Base-by-base conservation (phyloP, 1,140 invertebrate genomes). In the Paralvinella palmiformis region DNA sequence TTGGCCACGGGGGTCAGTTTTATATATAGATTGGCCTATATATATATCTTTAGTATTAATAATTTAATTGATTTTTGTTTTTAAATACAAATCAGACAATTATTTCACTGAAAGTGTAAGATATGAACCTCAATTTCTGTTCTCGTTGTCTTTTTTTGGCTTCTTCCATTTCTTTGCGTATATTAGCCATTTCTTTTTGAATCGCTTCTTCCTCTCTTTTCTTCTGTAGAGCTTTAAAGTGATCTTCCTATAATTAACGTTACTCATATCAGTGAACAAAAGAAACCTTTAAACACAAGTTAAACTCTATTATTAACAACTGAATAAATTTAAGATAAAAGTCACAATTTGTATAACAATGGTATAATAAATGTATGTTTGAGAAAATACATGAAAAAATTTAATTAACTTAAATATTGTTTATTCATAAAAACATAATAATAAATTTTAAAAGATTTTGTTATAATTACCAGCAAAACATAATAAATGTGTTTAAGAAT, bases 141-240 rank as follows among this genome's bases (percentile, higher is more conserved):
- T 76, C 73, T 17, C 73, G 69, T 33, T 71, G 64, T 41, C 64
- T 67, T 52, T 50, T 68, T 57, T 69, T 70, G 60, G 76, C 72
- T 58, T 73, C 73, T 29, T 72, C 66, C 74, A 81, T 76, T 60
- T 79, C 72, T 68, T 75, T 75, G 13, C 77, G 67, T 15, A 81
- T 74, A 31, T 63, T 70, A 3, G 71, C 68, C 72, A 79, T 79
- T 63, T 79, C 75, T 66, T 74, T 72, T 36, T 72, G 70, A 13
- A 79, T 71, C 33, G 72, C 66, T 62, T 71, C 66, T 41, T 81
- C 78, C 61, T 81, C 79, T 65, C 68, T 66, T 57, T 71, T 75
- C 27, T 37, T 63, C 22, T 69, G 70, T 17, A 70, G 32, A 24
- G 71, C 62, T 68, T 73, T 75, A 15, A 73, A 69, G 53, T 70